Base-by-base conservation (phyloP, 2,797 vertebrate genomes). In the Peromyscus attwateri region DNA sequence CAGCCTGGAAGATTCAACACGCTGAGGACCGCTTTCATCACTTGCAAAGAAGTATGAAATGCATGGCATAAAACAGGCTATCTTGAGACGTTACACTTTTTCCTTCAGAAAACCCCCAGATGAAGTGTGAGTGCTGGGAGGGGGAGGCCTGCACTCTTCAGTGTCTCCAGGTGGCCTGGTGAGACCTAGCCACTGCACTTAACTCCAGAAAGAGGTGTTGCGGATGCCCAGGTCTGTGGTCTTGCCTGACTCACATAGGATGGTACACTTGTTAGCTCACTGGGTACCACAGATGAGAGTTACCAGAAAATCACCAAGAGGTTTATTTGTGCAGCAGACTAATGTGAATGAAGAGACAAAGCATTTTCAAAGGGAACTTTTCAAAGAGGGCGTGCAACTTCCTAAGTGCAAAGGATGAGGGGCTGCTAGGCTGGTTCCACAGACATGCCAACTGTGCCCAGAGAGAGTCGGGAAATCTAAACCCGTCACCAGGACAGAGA, bases 331-430 rank as follows among this genome's bases (percentile, higher is more conserved):
- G 29, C 83, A 83, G 85, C 25, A 40, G 60, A 76, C 29, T 89
- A 75, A 62, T 43, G 46, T 84, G 68, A 83, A 88, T 43, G 88
- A 95, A 85, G 75, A 95, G 46, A 68, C 66, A 95, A 95, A 81
- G 87, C 21, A n/a, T 40, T 93, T 92, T 92, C 40, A 93, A 96
- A 64, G 73, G 95, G 52, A 81, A 27, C 37, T 76, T 89, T 91
- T 96, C 34, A 43, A 68, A 90, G 92, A 71, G 14, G 37, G 3
- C 34, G 25, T 40, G 19, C 31, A 66, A 70, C 91, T 89, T 92
- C 62, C 73, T 75, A 55, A 68, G 34, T 37, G 62, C 49, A 76
- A 79, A 87, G 83, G 75, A 66, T 46, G 52, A 92, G 73, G 64
- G n/a, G 79, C 25, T 70, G 21, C 68, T 37, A 60, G 66, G 60